Evolutionary conservation across 2,113 vertebrate species (phyloP), one percentile per base, ranked within the genome.

Genomic region (Oreochromis aureus): DNA sequence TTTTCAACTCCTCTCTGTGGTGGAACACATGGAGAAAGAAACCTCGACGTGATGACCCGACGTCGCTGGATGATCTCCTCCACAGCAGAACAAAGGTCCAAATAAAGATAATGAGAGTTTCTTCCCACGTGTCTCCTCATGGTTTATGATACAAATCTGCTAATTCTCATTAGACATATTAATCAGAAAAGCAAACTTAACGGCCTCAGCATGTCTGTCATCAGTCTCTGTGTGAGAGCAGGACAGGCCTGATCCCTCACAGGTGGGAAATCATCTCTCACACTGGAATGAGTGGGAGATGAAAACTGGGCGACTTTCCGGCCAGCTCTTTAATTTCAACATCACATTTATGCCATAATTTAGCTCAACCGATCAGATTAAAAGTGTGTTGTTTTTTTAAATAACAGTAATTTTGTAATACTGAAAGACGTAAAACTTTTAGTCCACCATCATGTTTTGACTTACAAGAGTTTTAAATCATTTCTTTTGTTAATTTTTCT

Each of bases 281-380:
- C 18, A 10, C 19, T 54, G 51, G 27, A 30, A n/a, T n/a, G n/a
- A n/a, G n/a, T n/a, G n/a, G n/a, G n/a, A n/a, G n/a, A 22, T 54
- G 51, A 54, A n/a, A 0, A 54, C 51, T 1, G 51, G 51, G 51
- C 2, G 5, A 54, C 9, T 54, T 54, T 54, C 51, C 0, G 0
- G 51, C 19, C 51, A 54, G 51, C 53, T 22, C 53, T 54, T 22
- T 22, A 54, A 54, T 54, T 54, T 54, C 53, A 54, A 11, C 53
- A 22, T 54, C 53, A 54, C 19, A 54, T 10, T 54, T 54, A 6
- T 54, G 53, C 19, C 0, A 54, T 54, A 54, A 54, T 0, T n/a
- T 53, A 19, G 18, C 48, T 53, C 8, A 53, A n/a, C 51, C 9
- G 2, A 53, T 53, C 51, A 53, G 51, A 53, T 53, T 53, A 53